Base-by-base conservation (phyloP, 2,888 invertebrate genomes). In the Melanotus villosus region DNA sequence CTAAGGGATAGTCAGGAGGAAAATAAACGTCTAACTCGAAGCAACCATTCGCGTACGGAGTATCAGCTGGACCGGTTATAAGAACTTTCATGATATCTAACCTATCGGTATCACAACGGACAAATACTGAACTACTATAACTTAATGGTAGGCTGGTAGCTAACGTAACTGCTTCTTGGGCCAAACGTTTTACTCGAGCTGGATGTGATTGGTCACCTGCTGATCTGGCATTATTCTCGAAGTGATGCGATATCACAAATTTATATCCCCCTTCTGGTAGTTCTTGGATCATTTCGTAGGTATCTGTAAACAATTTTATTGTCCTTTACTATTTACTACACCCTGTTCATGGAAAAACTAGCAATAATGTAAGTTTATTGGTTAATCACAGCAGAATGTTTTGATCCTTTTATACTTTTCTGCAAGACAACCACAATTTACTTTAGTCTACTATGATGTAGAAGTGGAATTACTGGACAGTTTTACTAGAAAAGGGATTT, bases 41-140 rank as follows among this genome's bases (percentile, higher is more conserved):
- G 84, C 95, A 96, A 16, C 96, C 96, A 86, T 95, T 95, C 69
- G 95, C 94, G 84, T 96, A 96, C 21, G 96, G 96, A 30, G 96
- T 96, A 81, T 95, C 96, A 16, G 94, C 92, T 6, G 96, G 96
- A 2, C 96, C 95, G 23, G 96, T 96, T 83, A 97, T 97, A 74
- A 97, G 86, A 68, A 97, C 94, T 89, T 98, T 98, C 97, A 98
- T 98, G 74, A 97, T 92, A 84, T 98, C 97, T 76, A 98, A 89
- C 71, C 97, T 89, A 84, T 97, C 97, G 71, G 95, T 93, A 86
- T 97, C 97, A 85, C 96, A 96, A 76, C 98, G 90, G 73, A 98
- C 97, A 88, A 98, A 98, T 72, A 98, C 97, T 74, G 95, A 95
- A 83, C 96, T 96, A 84, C 95, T 95, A 85, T 93, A 95, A 54